phyloP scores from a whole-genome alignment of 2,888 invertebrate species.

The Cephus rjabovi region DNA sequence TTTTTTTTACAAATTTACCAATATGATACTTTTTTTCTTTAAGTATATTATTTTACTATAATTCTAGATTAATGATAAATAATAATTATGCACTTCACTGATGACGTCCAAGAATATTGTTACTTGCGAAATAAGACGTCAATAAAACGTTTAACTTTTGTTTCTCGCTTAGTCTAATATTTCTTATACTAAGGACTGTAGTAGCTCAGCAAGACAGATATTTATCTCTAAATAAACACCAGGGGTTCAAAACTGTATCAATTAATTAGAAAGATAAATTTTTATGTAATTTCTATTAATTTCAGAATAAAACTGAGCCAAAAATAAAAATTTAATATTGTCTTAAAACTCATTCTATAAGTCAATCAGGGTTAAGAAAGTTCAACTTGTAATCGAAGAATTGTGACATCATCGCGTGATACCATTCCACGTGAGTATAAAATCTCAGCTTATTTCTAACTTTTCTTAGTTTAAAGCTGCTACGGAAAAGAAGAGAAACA shows the following conservation, averaged over 20 bases:
- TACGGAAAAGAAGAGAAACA: background rate
- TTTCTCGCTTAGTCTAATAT: background rate
- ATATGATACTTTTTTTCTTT: background rate
- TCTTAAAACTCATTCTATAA: conserved; percentile 15
- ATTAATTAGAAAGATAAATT: background rate
- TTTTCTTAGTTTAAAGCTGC: conserved; percentile 35
- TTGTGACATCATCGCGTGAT: conserved; percentile 51
- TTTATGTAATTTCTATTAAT: background rate
- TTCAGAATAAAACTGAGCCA: background rate
- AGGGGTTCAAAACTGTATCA: background rate
- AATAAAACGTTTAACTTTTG: background rate
- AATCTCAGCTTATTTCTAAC: conserved; percentile 37
- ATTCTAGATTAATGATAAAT: background rate
- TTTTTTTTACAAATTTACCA: background rate
- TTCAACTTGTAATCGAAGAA: conserved; percentile 54
- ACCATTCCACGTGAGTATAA: conserved; percentile 51
- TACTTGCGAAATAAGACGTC: background rate
- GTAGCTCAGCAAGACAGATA: background rate
- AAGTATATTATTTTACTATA: background rate
- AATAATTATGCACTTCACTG: background rate
- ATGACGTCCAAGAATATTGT: background rate
- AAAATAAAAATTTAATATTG: background rate
- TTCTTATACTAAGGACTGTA: background rate
- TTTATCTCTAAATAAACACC: background rate
- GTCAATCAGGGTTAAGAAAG: conserved; percentile 48